Conservation (phyloP, 2,888 invertebrate species). For the Caenorhabditis imperialis region DNA sequence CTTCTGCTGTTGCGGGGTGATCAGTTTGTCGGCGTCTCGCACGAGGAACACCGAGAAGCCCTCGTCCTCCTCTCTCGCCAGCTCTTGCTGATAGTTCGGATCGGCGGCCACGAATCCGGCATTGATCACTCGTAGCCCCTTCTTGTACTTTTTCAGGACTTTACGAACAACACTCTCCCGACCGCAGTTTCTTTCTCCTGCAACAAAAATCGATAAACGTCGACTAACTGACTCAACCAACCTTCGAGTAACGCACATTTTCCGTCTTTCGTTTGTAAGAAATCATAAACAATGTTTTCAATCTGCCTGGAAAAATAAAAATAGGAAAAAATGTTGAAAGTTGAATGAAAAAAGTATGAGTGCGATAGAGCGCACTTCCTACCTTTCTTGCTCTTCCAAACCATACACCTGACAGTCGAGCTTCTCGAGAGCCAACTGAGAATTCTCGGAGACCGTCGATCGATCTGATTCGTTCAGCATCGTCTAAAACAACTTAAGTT, state of each 20-base stretch:
- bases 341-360: neutral
- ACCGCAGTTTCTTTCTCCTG: conserved; percentile 46
- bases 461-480: neutral
- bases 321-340: conserved; percentile 7
- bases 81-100: conserved; percentile 29
- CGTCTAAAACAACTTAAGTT: too few species aligned
- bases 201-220: neutral
- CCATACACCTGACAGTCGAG: conserved; percentile 37
- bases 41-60: conserved; percentile 36
- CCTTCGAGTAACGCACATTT: conserved; percentile 53
- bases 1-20: conserved; percentile 48
- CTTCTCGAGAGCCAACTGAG: conserved; percentile 20
- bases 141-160: conserved; percentile 22
- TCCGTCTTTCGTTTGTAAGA: conserved; percentile 39
- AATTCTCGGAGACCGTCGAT: conserved; percentile 1
- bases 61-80: conserved; percentile 42
- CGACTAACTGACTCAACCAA: neutral
- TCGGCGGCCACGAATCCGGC: conserved; percentile 50
- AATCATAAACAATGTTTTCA: conserved; percentile 41
- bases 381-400: conserved; percentile 45
- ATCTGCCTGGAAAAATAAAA: conserved; percentile 29
- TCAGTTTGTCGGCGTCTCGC: conserved; percentile 45
- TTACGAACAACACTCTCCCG: conserved; percentile 37
- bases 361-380: conserved; percentile 8
- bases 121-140: conserved; percentile 37